phyloP scores from a whole-genome alignment of 2,797 vertebrate genomes.

The Hippocampus kuda region DNA sequence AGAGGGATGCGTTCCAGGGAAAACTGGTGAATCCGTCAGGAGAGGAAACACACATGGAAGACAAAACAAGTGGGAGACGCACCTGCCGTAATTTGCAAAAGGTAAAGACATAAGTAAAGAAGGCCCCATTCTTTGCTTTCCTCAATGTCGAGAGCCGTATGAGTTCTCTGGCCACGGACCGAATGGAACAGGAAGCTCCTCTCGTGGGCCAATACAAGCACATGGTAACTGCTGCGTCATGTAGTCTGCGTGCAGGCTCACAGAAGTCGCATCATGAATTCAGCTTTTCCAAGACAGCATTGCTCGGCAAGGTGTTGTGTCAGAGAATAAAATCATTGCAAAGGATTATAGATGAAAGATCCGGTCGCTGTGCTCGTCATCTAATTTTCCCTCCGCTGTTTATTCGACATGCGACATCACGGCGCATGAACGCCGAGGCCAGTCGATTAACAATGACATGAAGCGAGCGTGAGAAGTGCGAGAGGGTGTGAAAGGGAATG shows the following conservation, averaged over 20 bases:
- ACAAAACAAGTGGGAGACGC: conserved; percentile 56
- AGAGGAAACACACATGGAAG: conserved; percentile 51
- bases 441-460: conserved; percentile 23
- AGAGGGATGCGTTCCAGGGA: conserved; percentile 43
- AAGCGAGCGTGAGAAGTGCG: conserved; percentile 21
- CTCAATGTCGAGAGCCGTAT: background rate
- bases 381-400: background rate
- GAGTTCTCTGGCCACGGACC: background rate
- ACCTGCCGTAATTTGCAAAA: conserved; percentile 56
- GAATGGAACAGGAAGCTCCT: background rate
- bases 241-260: background rate
- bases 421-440: conserved; percentile 21
- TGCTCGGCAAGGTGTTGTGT: background rate
- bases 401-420: background rate
- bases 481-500: conserved; percentile 6
- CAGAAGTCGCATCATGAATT: background rate
- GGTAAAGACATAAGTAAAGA: conserved; percentile 6
- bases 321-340: background rate
- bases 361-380: background rate
- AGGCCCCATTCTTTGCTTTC: background rate
- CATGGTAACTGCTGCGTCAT: background rate
- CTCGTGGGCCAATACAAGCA: conserved; percentile 3
- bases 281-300: background rate
- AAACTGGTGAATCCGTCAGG: conserved; percentile 52
- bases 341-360: background rate